phyloP scores from a whole-genome alignment of 2,888 invertebrate genomes.

The Lagria hirta region DNA sequence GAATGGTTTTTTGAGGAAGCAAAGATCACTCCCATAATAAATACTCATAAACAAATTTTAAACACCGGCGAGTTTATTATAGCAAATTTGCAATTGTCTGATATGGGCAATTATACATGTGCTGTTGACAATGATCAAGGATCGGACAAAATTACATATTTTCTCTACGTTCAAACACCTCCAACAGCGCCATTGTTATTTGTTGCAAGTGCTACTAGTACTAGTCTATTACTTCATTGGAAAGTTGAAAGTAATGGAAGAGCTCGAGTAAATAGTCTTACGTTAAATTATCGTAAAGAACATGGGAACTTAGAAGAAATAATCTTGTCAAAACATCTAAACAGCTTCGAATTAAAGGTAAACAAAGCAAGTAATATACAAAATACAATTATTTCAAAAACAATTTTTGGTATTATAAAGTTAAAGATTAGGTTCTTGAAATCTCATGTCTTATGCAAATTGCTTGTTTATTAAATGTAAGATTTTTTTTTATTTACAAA shows the following conservation, averaged over 20 bases:
- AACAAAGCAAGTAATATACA: too few relatives aligned
- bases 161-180: constrained; percentile 71
- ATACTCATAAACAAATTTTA: constrained; percentile 63
- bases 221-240: constrained; percentile 74
- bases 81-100: constrained; percentile 63
- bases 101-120: constrained; percentile 73
- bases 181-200: constrained; percentile 73
- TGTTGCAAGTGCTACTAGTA: constrained; percentile 74
- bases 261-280: constrained; percentile 68
- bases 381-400: too few relatives aligned
- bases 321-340: constrained; percentile 65
- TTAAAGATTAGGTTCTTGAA: constrained; percentile 17
- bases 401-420: neutral
- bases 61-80: constrained; percentile 68
- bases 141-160: constrained; percentile 65
- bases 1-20: constrained; percentile 67
- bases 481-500: too few relatives aligned
- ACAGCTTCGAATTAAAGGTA: constrained; percentile 69
- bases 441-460: neutral
- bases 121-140: constrained; percentile 69
- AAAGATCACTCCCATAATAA: constrained; percentile 60
- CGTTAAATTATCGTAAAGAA: constrained; percentile 65
- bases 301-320: constrained; percentile 68
- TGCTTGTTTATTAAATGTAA: constrained; percentile 2
- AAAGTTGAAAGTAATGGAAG: constrained; percentile 71